Evolutionary conservation across 2,888 invertebrate genomes (phyloP).

Genomic region (Bedellia somnulentella): DNA sequence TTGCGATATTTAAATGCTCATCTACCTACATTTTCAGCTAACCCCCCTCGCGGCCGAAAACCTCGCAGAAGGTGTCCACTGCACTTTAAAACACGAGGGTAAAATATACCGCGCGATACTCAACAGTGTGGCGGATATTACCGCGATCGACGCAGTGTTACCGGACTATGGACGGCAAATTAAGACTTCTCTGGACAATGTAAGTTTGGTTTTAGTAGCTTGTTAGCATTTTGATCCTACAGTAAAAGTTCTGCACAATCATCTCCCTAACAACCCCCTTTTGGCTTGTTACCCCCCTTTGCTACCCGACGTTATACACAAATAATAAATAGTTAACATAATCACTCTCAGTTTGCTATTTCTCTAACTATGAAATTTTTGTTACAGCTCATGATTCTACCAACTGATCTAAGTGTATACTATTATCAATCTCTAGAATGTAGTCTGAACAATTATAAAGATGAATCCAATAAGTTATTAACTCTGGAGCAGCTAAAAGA

Average conservation of each 20-base stretch:
- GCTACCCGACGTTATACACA: too few species aligned
- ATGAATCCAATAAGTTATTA: conserved; percentile 31
- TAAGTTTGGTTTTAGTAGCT: conserved; percentile 16
- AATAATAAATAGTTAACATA: too few species aligned
- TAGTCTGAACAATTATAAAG: conserved; percentile 45
- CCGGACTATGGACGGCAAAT: conserved; percentile 42
- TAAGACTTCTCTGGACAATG: conserved; percentile 31
- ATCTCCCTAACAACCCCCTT: too few species aligned
- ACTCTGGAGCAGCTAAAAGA: conserved; percentile 51
- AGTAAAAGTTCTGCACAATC: too few species aligned
- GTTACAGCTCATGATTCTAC: conserved; percentile 54
- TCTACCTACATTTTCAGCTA: too few species aligned
- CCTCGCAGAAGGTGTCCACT: conserved; percentile 34
- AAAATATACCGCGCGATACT: conserved; percentile 43
- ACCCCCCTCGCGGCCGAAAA: conserved; percentile 27
- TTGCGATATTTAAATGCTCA: too few species aligned
- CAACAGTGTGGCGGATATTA: conserved; percentile 23
- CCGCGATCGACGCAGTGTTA: conserved; percentile 26
- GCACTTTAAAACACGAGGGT: conserved; percentile 34
- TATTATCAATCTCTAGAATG: conserved; percentile 53
- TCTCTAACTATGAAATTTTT: too few species aligned
- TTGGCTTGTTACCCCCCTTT: too few species aligned
- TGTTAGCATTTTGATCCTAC: neutral
- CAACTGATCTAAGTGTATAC: conserved; percentile 50
- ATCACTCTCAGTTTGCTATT: too few species aligned